These are phyloP conservation scores for Tachina lurida DNA, from an alignment of 2,888 invertebrate genomes.

Conservation along the genomic window DNA sequence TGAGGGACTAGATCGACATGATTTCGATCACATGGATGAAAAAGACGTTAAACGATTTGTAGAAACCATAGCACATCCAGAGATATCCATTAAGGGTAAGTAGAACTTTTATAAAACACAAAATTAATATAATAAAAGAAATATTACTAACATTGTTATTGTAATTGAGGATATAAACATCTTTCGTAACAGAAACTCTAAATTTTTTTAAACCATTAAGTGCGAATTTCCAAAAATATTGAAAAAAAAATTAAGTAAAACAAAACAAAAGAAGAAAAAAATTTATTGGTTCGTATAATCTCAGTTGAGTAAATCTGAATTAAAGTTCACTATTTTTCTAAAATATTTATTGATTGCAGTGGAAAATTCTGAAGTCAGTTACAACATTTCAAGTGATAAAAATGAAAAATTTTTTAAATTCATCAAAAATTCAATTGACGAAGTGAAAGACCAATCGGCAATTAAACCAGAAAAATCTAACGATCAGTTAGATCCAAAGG, in stretches of 20 bases:
- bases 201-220: slow-evolving; percentile 58
- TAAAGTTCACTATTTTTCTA: slow-evolving; percentile 69
- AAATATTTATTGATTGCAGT: slow-evolving; percentile 63
- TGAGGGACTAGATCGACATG: slow-evolving; percentile 45
- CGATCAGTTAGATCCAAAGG: not conserved
- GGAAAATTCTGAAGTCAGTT: slow-evolving; percentile 53
- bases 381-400: slow-evolving; percentile 41
- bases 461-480: slow-evolving; percentile 33
- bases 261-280: slow-evolving; percentile 57
- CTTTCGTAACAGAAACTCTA: slow-evolving; percentile 64
- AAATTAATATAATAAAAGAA: slow-evolving; percentile 9
- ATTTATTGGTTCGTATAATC: slow-evolving; percentile 69
- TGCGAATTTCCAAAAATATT: slow-evolving; percentile 49
- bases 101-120: not conserved
- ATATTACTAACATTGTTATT: slow-evolving; percentile 17
- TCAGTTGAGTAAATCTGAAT: slow-evolving; percentile 61
- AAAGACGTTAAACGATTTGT: slow-evolving; percentile 67
- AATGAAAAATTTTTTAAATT: slow-evolving; percentile 44
- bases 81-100: slow-evolving; percentile 69
- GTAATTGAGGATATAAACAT: slow-evolving; percentile 53
- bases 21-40: slow-evolving; percentile 52
- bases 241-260: slow-evolving; percentile 29
- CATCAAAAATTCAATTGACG: slow-evolving; percentile 27
- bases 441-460: not conserved
- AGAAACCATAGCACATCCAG: slow-evolving; percentile 66